Conservation (phyloP, 2,888 invertebrate genomes). For the Cancer borealis region DNA sequence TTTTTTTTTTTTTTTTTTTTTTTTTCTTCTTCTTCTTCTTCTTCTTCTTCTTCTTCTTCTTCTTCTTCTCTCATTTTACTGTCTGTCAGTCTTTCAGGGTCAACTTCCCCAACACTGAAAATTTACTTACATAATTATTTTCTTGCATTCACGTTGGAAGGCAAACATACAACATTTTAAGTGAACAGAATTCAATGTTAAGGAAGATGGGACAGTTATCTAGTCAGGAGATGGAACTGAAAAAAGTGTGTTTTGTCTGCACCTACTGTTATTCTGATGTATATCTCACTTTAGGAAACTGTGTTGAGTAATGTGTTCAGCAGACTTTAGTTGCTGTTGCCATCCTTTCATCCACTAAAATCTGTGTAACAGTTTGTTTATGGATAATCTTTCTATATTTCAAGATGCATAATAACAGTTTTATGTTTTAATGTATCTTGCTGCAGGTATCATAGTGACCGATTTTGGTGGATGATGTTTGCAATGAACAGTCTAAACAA, state of each 20-base stretch:
- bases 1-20: not conserved
- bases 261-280: not conserved
- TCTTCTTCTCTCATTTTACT: not conserved
- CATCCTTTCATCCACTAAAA: conserved; percentile 17
- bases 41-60: too few relatives aligned
- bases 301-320: conserved; percentile 48
- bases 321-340: conserved; percentile 18
- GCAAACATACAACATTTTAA: not conserved
- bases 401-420: not conserved
- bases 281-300: conserved; percentile 38
- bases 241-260: conserved; percentile 52
- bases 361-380: not conserved
- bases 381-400: not conserved
- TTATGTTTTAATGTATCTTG: not conserved
- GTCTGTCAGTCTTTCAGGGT: conserved; percentile 58
- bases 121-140: not conserved
- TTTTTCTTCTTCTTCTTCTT: too few relatives aligned
- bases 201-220: conserved; percentile 59
- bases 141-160: conserved; percentile 7
- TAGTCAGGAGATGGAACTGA: conserved; percentile 64
- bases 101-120: conserved; percentile 47
- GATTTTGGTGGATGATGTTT: conserved; percentile 23
- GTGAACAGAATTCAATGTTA: conserved; percentile 42
- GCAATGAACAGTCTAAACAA: conserved; percentile 30
- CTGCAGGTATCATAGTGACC: not conserved